Evolutionary conservation across 2,888 invertebrate species (phyloP), one percentile per base, ranked within the genome.

Genomic region (Listrodromus nycthemerus): DNA sequence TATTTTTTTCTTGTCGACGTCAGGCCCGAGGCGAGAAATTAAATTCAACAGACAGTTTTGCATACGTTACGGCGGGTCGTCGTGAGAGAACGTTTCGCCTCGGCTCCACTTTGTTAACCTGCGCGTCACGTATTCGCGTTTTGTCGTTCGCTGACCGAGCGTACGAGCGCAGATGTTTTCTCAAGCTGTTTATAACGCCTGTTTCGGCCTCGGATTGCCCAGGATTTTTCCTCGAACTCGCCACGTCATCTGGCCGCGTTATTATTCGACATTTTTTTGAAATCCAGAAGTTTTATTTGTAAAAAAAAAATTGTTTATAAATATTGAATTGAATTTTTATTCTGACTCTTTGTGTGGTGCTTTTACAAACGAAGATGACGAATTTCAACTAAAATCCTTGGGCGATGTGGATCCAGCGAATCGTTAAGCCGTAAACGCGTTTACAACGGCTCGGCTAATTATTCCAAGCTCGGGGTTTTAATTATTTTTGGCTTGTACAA

Each of bases 401-500:
- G 45, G 7, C 19, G 19, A 19, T n/a, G 41, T 48, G 45, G 30
- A 73, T n/a, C 19, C 10, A 48, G 30, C 16, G 37, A n/a, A 37
- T 19, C 16, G 41, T 58, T 71, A 27, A 37, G 10, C 41, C 21
- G 19, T n/a, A 61, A 30, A 16, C 33, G n/a, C 13, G 61, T 6
- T 30, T 4, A 7, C 61, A 19, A 16, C 61, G 55, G 24, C 24
- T 13, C 4, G 19, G 55, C 21, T 19, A 21, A 19, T 55, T 19
- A 21, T 55, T 19, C 55, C 24, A 55, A 55, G 10, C n/a, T 30
- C 30, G 63, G 33, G 6, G 13, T 45, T 74, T 45, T 63, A 63
- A 74, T 74, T 61, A 74, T 55, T 63, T 63, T 74, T 58, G 27
- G 48, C 48, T 63, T 63, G 19, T 48, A 61, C 74, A 33, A 74